Evolutionary conservation across 2,113 vertebrate species (phyloP), one percentile per base, ranked within the genome.

Genomic region (Plectropomus leopardus): DNA sequence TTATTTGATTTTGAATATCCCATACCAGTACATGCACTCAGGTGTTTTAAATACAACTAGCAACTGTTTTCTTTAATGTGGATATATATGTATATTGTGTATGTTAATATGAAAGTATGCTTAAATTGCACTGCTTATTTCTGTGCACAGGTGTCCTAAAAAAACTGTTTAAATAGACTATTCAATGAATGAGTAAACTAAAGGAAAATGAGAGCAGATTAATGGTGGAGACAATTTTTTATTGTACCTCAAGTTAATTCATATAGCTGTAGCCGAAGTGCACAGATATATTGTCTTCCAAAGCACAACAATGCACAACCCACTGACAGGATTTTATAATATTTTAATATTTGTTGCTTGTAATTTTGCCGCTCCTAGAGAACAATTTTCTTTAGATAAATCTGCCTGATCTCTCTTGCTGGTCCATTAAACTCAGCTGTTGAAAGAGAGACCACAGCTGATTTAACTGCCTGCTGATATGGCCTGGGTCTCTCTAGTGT

Each of bases 401-500:
- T 51, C 28, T 26, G 26, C 70, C 34, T 19, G 17, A 16, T 65
- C 28, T 66, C 5, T 13, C 16, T 30, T 51, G 42, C 26, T 3
- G 17, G 64, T 10, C 7, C 44, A 72, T 57, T 65, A 55, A 55
- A 55, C 50, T 19, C 11, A 51, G 28, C 58, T 42, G 10, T 78
- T 19, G 32, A 57, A 7, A 47, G 28, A 59, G n/a, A 60, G 24
- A 64, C 45, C 40, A n/a, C 21, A 34, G 28, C 32, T 28, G 23
- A 69, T 61, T 67, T 69, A 42, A 80, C 26, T 15, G 19, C 32
- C 66, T 36, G 51, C 50, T 26, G 17, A 50, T 54, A n/a, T 4
- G 48, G 50, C 54, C 21, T 26, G 7, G 47, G 54, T 64, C 14
- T 0, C 51, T 42, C 36, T 23, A 10, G 14, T 59, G 51, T 57